Conservation (phyloP, 1,140 invertebrate species). For the Habropoda laboriosa region DNA sequence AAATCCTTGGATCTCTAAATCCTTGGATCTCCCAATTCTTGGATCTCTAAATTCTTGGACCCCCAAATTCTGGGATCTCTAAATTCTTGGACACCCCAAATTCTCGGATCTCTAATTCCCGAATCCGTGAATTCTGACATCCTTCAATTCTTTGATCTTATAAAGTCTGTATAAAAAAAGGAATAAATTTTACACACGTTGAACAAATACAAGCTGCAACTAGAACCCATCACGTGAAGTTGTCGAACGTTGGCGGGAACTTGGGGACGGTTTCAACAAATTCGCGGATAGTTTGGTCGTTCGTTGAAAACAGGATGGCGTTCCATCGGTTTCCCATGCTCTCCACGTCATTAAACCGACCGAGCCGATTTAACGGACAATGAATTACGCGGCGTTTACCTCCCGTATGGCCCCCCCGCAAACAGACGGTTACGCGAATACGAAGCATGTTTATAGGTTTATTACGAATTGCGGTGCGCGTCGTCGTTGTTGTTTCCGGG, state of each 20-base stretch:
- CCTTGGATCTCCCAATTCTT: no score
- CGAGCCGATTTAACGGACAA: conserved; percentile 40
- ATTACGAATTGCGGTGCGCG: conserved; percentile 27
- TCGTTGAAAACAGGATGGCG: background rate
- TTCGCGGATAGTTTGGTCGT: background rate
- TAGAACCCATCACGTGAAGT: background rate
- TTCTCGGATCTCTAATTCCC: no score
- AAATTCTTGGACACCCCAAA: no score
- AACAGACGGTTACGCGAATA: conserved; percentile 28
- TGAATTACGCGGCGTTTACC: conserved; percentile 11
- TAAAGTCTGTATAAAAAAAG: no score
- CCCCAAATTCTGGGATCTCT: no score
- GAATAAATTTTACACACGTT: no score
- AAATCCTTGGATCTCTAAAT: no score
- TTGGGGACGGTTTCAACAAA: no score
- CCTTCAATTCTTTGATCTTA: no score
- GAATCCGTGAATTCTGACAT: no score
- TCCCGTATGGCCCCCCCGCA: background rate
- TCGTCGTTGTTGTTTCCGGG: conserved; percentile 13
- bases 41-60: no score
- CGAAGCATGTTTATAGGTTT: conserved; percentile 38
- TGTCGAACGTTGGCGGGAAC: background rate
- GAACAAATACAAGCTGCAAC: background rate
- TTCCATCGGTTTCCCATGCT: conserved; percentile 22
- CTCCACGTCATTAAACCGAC: conserved; percentile 18